Conservation (phyloP, 2,113 vertebrate species). For the Ochotona curzoniae region DNA sequence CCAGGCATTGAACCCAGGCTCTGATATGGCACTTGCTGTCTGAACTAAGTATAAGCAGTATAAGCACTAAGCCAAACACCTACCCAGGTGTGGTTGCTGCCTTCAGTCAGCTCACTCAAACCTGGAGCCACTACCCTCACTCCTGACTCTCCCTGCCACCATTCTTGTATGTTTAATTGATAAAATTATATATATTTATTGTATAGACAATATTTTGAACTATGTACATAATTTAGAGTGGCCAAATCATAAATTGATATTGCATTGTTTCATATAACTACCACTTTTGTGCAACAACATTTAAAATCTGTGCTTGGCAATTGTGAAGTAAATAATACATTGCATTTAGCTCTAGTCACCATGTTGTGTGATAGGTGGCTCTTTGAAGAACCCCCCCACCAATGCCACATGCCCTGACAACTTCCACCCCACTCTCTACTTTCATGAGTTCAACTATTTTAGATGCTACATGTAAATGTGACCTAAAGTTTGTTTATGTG, state of each 20-base stretch:
- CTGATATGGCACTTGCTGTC: too few species aligned
- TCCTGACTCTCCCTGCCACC: too few species aligned
- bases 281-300: not conserved
- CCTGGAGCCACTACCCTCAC: not conserved
- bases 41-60: too few species aligned
- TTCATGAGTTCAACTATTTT: too few species aligned
- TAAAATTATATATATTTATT: not conserved
- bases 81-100: not conserved
- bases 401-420: not conserved
- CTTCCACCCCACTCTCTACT: not conserved
- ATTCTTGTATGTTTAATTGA: not conserved
- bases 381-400: not conserved
- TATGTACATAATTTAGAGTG: not conserved
- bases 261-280: not conserved
- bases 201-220: not conserved
- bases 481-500: too few species aligned
- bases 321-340: not conserved
- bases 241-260: not conserved
- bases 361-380: too few species aligned
- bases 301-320: not conserved
- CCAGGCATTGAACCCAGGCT: too few species aligned
- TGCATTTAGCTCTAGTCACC: not conserved
- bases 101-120: not conserved
- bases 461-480: not conserved
- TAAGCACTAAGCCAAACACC: too few species aligned